phyloP scores from a whole-genome alignment of 2,888 invertebrate species.

The Pinctada fucata region DNA sequence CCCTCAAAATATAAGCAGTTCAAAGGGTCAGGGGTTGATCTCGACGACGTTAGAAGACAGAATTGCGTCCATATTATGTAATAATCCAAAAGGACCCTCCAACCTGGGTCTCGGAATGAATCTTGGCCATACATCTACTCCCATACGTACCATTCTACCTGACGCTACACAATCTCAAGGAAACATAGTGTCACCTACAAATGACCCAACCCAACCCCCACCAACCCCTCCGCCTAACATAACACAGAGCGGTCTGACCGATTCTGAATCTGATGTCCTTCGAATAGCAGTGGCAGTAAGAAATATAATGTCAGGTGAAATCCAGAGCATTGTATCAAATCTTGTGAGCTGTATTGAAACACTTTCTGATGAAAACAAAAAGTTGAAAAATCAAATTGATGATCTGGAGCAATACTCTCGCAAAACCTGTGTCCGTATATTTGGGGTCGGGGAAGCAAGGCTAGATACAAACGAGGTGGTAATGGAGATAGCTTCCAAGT shows the following conservation, averaged over 20 bases:
- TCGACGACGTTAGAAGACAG: background rate
- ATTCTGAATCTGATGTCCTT: background rate
- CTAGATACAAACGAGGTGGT: slow-evolving; percentile 2
- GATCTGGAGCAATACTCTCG: slow-evolving; percentile 12
- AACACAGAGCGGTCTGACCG: background rate
- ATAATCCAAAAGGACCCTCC: background rate
- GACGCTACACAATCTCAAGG: background rate
- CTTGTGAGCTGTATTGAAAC: slow-evolving; percentile 4
- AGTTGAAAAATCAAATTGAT: slow-evolving; percentile 6
- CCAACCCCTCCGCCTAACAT: background rate
- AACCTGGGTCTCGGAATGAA: background rate
- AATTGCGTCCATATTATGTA: background rate
- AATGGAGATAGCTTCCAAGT: slow-evolving; percentile 10
- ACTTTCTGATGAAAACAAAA: slow-evolving; percentile 11
- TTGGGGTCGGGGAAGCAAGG: slow-evolving; percentile 8
- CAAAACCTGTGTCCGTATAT: slow-evolving; percentile 15
- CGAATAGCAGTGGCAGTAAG: slow-evolving; percentile 1
- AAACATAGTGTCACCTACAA: slow-evolving; percentile 2
- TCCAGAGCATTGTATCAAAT: slow-evolving; percentile 4
- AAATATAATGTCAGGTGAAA: slow-evolving; percentile 8
- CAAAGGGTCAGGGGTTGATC: background rate
- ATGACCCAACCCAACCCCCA: background rate
- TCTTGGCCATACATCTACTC: background rate
- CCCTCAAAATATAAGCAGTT: background rate
- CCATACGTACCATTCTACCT: background rate